A percentile compares a stretch with the other conserved stretches of the same genome.
phyloP scores from a whole-genome alignment of 2,888 invertebrate genomes.

The Sthenelais limicola region DNA sequence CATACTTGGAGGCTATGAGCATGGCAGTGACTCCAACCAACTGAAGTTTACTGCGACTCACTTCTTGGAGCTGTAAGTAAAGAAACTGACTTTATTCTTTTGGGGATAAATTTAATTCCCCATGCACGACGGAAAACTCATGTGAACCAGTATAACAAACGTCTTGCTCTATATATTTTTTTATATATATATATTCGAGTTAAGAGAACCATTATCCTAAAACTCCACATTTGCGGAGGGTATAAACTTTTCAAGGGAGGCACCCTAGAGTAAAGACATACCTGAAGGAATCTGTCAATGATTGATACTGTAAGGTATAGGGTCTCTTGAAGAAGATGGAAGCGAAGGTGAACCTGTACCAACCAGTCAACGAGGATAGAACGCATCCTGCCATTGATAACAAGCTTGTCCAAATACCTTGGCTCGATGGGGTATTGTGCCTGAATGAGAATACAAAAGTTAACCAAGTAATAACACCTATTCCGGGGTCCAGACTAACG shows the following conservation, averaged over 20 bases:
- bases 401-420: slow-evolving; percentile 80
- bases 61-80: slow-evolving; percentile 72
- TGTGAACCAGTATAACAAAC: no score
- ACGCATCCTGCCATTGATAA: slow-evolving; percentile 88
- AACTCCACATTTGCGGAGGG: no score
- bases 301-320: slow-evolving; percentile 90
- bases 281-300: slow-evolving; percentile 91
- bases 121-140: no score
- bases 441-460: background rate
- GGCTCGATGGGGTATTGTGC: slow-evolving; percentile 77
- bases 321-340: slow-evolving; percentile 89
- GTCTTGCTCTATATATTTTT: no score
- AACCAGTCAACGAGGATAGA: slow-evolving; percentile 94
- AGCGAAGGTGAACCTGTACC: slow-evolving; percentile 90
- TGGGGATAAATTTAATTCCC: no score
- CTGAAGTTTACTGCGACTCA: slow-evolving; percentile 83
- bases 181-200: no score
- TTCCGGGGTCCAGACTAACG: no score
- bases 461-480: no score
- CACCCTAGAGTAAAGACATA: no score
- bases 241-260: no score
- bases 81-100: no score
- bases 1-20: slow-evolving; percentile 93
- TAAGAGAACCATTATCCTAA: no score
- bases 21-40: slow-evolving; percentile 91